Percentiles rank a stretch among this genome's conserved stretches.
Conservation (phyloP, 2,888 invertebrate genomes). For the Tryphoninae sp. region DNA sequence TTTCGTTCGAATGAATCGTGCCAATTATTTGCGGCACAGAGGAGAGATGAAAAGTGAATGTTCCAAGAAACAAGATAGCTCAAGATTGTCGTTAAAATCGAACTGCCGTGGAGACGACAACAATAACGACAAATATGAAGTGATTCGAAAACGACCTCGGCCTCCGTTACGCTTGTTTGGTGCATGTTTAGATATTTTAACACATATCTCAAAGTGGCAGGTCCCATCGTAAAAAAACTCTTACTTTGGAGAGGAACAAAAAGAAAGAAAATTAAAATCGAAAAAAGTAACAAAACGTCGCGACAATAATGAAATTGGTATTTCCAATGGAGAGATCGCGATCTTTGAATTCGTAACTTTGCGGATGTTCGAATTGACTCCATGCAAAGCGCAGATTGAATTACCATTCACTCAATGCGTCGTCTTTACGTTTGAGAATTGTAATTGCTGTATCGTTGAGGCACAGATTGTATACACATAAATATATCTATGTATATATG, state of each 20-base stretch:
- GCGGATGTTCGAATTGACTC: neutral
- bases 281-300: neutral
- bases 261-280: constrained; percentile 41
- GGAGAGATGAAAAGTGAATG: constrained; percentile 10
- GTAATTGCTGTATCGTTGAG: constrained; percentile 29
- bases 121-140: neutral
- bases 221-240: constrained; percentile 16
- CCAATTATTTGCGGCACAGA: constrained; percentile 45
- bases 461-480: constrained; percentile 7
- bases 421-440: constrained; percentile 15
- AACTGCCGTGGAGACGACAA: constrained; percentile 15
- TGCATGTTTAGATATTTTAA: constrained; percentile 71
- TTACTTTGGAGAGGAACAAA: constrained; percentile 8
- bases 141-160: constrained; percentile 32
- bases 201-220: constrained; percentile 74
- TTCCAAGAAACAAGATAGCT: neutral
- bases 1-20: constrained; percentile 41
- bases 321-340: constrained; percentile 45
- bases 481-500: neutral
- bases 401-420: neutral
- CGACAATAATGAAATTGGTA: constrained; percentile 19
- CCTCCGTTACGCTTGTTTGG: constrained; percentile 68
- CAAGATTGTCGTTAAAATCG: constrained; percentile 17
- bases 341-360: neutral
- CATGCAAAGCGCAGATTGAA: neutral